These are phyloP conservation scores for Phalacrocorax brasilianus DNA, from an alignment of 2,113 vertebrate species.

Conservation along the genomic window DNA sequence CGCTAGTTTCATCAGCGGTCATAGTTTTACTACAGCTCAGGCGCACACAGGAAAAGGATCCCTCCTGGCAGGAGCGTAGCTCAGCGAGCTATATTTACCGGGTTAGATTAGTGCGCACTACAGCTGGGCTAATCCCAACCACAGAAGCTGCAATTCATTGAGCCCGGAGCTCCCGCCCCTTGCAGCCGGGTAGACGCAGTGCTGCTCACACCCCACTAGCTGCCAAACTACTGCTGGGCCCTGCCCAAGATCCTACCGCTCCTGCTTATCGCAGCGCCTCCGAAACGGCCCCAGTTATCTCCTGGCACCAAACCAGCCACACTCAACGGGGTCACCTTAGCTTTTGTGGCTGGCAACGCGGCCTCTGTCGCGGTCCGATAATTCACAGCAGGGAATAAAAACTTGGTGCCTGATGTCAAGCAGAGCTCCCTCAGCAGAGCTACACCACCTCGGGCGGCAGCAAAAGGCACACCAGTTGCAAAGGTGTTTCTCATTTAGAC, in stretches of 20 bases:
- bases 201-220: neutral
- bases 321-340: neutral
- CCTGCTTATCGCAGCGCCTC: neutral
- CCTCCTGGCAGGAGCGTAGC: neutral
- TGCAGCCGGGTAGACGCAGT: fast-evolving
- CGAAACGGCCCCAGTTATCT: neutral
- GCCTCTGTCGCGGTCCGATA: neutral
- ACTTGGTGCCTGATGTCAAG: neutral
- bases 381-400: neutral
- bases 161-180: neutral
- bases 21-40: neutral
- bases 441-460: neutral
- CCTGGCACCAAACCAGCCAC: neutral
- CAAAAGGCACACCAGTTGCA: neutral
- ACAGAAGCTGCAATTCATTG: neutral
- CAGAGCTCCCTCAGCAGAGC: neutral
- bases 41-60: neutral
- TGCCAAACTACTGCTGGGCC: neutral
- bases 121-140: neutral
- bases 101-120: fast-evolving
- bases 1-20: fast-evolving
- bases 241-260: neutral
- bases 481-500: neutral
- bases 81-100: neutral
- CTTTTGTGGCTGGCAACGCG: neutral